phyloP scores from a whole-genome alignment of 2,113 vertebrate genomes.

The Bubo blakistoni region DNA sequence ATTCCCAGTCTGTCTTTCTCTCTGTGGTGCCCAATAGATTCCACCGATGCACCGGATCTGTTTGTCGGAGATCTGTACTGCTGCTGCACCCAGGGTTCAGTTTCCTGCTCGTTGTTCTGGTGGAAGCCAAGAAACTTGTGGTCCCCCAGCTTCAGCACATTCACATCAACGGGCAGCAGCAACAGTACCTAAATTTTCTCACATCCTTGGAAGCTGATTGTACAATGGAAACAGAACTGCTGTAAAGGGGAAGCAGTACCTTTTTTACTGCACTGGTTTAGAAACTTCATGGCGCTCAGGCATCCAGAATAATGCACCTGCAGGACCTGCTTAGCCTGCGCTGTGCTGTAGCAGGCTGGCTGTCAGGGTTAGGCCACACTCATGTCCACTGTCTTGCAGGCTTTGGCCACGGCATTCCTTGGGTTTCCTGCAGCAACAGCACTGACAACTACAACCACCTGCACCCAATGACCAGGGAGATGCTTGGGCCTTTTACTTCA shows the following conservation, averaged over 20 bases:
- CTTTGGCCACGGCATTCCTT: neutral
- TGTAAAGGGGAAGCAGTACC: neutral
- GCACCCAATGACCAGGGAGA: neutral
- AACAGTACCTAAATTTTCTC: neutral
- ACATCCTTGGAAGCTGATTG: neutral
- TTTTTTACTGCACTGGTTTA: neutral
- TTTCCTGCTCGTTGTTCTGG: neutral
- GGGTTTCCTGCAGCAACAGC: neutral
- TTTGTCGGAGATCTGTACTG: neutral
- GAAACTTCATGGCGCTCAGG: neutral
- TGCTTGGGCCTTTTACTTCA: neutral
- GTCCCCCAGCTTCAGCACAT: neutral
- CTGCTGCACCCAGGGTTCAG: neutral
- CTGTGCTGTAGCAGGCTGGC: too few relatives aligned
- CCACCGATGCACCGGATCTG: neutral
- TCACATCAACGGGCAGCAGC: neutral
- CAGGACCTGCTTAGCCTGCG: neutral
- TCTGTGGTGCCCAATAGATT: neutral
- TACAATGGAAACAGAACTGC: neutral
- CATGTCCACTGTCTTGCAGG: rapidly evolving
- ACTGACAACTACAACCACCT: neutral
- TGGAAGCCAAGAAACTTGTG: neutral
- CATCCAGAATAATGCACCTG: too few relatives aligned
- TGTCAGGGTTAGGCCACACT: neutral
- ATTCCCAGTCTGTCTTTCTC: neutral